Conservation (phyloP, 2,888 invertebrate species). For the Notodonta dromedarius region DNA sequence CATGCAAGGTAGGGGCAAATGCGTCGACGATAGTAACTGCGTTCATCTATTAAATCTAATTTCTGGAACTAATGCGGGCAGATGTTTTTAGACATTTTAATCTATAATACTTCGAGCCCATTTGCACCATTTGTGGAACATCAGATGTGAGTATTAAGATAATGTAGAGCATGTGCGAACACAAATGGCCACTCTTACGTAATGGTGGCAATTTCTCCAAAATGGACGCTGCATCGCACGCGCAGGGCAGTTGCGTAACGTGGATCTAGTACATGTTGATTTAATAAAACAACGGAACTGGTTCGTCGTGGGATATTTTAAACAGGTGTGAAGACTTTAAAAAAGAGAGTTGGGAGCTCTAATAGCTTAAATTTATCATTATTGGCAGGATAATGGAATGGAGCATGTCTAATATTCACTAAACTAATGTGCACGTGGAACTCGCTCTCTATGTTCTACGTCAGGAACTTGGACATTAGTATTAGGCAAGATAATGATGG, state of each 20-base stretch:
- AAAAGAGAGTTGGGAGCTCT: background rate
- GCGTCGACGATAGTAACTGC: too few relatives aligned
- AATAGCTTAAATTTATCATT: too few relatives aligned
- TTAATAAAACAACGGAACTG: constrained; percentile 48
- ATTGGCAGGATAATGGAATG: too few relatives aligned
- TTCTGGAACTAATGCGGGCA: too few relatives aligned
- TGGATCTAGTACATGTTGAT: constrained; percentile 34
- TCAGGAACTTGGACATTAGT: too few relatives aligned
- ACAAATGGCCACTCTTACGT: constrained; percentile 44
- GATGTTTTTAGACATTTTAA: too few relatives aligned
- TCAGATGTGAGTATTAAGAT: background rate
- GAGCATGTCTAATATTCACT: too few relatives aligned
- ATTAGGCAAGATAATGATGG: too few relatives aligned
- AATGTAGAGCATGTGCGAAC: constrained; percentile 37
- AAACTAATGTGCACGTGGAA: too few relatives aligned
- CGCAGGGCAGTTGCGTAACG: constrained; percentile 53
- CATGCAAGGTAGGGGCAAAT: too few relatives aligned
- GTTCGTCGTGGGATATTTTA: constrained; percentile 30
- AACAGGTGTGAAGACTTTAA: constrained; percentile 19
- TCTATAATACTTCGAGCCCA: background rate
- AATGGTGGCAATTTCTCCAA: constrained; percentile 61
- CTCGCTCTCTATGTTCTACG: too few relatives aligned
- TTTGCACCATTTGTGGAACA: background rate
- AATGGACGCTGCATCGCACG: constrained; percentile 42
- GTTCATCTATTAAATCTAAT: too few relatives aligned